phyloP scores from a whole-genome alignment of 2,113 vertebrate species.

The Neoarius graeffei region DNA sequence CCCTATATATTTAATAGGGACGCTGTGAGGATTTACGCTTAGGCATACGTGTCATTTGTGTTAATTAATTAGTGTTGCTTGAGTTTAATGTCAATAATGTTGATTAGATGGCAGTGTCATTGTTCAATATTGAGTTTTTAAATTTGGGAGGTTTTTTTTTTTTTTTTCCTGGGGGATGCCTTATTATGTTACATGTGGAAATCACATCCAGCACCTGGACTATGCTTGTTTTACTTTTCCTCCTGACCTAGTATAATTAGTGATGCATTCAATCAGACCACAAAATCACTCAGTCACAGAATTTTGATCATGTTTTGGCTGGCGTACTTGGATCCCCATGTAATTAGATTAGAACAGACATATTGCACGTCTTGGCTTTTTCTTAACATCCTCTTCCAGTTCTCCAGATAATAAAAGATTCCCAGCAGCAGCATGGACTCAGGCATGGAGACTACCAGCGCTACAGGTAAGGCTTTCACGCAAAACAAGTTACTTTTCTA shows the following conservation, averaged over 20 bases:
- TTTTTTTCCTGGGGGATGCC: too few species aligned
- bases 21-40: not conserved
- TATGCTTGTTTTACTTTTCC: not conserved
- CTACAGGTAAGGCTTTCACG: conserved; percentile 81
- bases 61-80: not conserved
- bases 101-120: not conserved
- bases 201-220: not conserved
- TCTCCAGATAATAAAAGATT: conserved; percentile 96
- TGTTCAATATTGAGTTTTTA: not conserved
- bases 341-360: too few species aligned
- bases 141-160: not conserved
- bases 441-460: conserved; percentile 97
- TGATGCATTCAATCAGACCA: not conserved
- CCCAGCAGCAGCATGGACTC: conserved; percentile 97
- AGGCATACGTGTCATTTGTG: conserved; percentile 30
- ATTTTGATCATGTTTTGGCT: not conserved
- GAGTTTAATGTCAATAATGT: not conserved
- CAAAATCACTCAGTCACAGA: not conserved
- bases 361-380: not conserved
- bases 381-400: conserved; percentile 78
- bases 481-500: not conserved
- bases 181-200: not conserved
- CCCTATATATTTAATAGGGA: not conserved
- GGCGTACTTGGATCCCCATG: not conserved
- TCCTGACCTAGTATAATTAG: not conserved